Conservation (phyloP, 2,113 vertebrate genomes). For the Paradoxurus hermaphroditus region DNA sequence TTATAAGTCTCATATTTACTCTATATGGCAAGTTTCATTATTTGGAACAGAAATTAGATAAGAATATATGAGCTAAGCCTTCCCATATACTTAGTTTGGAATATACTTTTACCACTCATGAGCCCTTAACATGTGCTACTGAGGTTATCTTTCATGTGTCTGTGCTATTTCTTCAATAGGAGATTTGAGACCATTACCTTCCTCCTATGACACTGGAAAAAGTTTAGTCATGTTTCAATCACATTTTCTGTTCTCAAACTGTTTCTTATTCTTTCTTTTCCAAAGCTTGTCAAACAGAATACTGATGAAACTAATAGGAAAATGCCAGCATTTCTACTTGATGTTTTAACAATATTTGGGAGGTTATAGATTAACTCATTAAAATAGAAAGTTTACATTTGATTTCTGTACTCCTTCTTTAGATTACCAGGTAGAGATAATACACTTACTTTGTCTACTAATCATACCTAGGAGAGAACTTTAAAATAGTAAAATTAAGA, state of each 20-base stretch:
- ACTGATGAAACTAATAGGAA: not conserved
- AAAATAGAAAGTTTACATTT: not conserved
- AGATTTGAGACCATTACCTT: not conserved
- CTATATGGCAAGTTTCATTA: not conserved
- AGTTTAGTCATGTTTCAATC: not conserved
- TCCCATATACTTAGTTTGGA: not conserved
- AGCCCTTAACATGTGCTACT: not conserved
- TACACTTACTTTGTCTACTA: not conserved
- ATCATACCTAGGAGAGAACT: not conserved
- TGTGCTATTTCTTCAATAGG: not conserved
- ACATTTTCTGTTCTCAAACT: not conserved
- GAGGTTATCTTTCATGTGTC: not conserved
- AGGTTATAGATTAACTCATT: not conserved
- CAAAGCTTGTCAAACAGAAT: not conserved
- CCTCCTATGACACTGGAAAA: not conserved
- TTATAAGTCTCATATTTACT: not conserved
- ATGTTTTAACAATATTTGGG: not conserved
- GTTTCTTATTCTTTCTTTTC: not conserved
- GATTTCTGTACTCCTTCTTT: not conserved
- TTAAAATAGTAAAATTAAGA: slow-evolving; percentile 3
- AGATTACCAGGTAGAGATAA: not conserved
- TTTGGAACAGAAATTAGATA: not conserved
- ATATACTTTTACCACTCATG: not conserved
- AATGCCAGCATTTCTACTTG: not conserved
- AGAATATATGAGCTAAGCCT: not conserved